Base-by-base conservation (phyloP, 2,797 vertebrate species). In the Gymnoscopelus microlampas region DNA sequence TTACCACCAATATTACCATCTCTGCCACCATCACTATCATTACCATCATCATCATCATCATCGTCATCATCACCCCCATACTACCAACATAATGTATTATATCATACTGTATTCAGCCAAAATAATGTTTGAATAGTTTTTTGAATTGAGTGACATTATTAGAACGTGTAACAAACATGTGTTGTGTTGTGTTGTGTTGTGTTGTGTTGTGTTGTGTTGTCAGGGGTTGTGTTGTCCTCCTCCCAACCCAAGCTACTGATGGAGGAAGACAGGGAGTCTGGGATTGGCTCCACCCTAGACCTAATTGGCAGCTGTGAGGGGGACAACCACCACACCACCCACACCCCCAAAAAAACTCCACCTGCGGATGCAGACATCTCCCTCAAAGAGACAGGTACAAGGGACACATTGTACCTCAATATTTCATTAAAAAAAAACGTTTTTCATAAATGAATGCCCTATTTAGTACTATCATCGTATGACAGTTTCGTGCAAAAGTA, bases 221-320 rank as follows among this genome's bases (percentile, higher is more conserved):
- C 71, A 93, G 91, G 79, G 15, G 8, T 70, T 63, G 91, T 80
- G 71, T 87, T 84, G 1, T 13, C 90, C 60, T 91, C 87, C 62
- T 83, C 90, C 44, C 88, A 93, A 61, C 74, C 88, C 0, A 87
- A 81, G 62, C 66, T 90, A 55, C 24, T 60, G 6, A 68, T 87
- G 0, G 87, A 94, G 81, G 95, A 95, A 66, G 93, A 92, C 68
- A 78, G 88, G 66, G 94, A 93, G 78, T 86, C 94, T 1, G 93
- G 90, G 12, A 83, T 94, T 0, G 80, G 92, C 68, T 94, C 95
- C 44, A 93, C 92, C 0, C 83, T 91, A 66, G 91, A 91, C 78
- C 90, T 94, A 71, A 68, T 73, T 0, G 89, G 94, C 77, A 87
- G 86, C 81, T 80, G 82, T 51, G 93, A 95, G 63, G 71, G 74